These are phyloP conservation scores for Drosophila bipectinata DNA, from an alignment of 1,140 invertebrate species.

Conservation along the genomic window DNA sequence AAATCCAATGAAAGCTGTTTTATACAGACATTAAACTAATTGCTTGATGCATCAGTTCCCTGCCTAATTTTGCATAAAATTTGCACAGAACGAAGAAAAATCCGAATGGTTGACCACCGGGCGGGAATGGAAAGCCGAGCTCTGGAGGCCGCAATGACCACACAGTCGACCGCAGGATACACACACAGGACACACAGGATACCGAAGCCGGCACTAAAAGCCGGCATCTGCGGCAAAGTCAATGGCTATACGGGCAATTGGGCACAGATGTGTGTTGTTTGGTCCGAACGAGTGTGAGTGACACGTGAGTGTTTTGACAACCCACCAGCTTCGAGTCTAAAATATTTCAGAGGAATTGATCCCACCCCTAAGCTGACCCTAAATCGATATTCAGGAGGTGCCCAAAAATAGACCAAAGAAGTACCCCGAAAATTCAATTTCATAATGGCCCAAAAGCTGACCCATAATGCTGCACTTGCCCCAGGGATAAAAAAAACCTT, in stretches of 20 bases:
- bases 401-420: conserved; percentile 48
- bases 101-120: conserved; percentile 42
- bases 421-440: conserved; percentile 49
- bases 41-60: conserved; percentile 51
- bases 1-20: conserved; percentile 12
- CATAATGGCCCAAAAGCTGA: conserved; percentile 49
- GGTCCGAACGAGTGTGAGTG: conserved; percentile 16
- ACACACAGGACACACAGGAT: conserved; percentile 12
- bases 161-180: conserved; percentile 50
- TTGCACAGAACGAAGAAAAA: conserved; percentile 51
- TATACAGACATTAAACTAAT: conserved; percentile 61
- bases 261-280: conserved; percentile 61
- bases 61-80: conserved; percentile 79
- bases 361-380: conserved; percentile 24
- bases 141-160: conserved; percentile 37
- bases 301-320: conserved; percentile 26
- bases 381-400: conserved; percentile 56
- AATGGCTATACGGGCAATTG: conserved; percentile 73
- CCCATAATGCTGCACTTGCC: conserved; percentile 38
- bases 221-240: conserved; percentile 54
- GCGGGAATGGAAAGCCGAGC: background rate
- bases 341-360: conserved; percentile 54
- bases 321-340: conserved; percentile 12
- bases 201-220: conserved; percentile 28
- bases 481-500: conserved; percentile 29